Evolutionary conservation across 2,888 invertebrate genomes (phyloP), one percentile per base, ranked within the genome.

Genomic region (Drosophila hamatofila): DNA sequence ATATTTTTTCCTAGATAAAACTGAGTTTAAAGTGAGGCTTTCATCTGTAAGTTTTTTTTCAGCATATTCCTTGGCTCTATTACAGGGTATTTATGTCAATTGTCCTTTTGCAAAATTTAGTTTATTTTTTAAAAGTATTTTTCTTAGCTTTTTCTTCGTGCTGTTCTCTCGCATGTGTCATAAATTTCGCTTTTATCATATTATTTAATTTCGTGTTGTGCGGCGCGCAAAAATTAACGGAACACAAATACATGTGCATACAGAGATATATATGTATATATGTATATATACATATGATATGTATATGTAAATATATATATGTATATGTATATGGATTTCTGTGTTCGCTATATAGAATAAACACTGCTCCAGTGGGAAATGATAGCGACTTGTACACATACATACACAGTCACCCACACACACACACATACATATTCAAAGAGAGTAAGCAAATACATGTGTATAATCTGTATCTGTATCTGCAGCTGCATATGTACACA

Each of bases 131-230:
- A n/a, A 21, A 44, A 33, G 14, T 16, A 37, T 42, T 37, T 59
- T 55, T 72, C 59, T 62, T 56, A 46, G 49, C 18, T 76, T 68
- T 44, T 41, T 37, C 49, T 37, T 54, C 60, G 63, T 72, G 63
- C 52, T 49, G 49, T 30, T 49, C 71, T 62, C 70, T 70, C 85
- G 64, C 74, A 72, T 77, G 85, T 85, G 86, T 81, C 88, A 88
- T 84, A 88, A 84, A 84, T 84, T 85, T 81, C 78, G 64, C 81
- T 85, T 84, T 84, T 84, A 84, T 84, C 84, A 88, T 84, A 88
- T 84, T 84, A 88, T 84, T 84, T 88, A 88, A 88, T 83, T 83
- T 83, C 37, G 48, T 76, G 73, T 78, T 72, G 61, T 64, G 62
- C 59, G 69, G 64, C 81, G 68, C 71, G 72, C 69, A 72, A 80